Evolutionary conservation across 2,113 vertebrate species (phyloP), one percentile per base, ranked within the genome.

Genomic region (Dasypus novemcinctus): DNA sequence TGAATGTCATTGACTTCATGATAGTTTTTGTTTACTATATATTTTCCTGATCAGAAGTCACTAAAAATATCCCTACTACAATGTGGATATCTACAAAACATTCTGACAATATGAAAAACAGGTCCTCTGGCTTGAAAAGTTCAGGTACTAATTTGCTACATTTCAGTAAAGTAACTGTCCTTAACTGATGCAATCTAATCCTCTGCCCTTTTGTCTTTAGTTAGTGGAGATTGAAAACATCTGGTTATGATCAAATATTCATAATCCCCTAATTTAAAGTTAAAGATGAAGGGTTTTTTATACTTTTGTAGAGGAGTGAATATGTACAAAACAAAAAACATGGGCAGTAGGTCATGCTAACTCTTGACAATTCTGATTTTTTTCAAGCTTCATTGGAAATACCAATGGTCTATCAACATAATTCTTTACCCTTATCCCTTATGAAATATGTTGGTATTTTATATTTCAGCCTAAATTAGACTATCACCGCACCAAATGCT

Each of bases 151-250:
- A 81, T 92, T 90, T 93, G 78, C 0, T 79, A 10, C 13, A 33
- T 86, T n/a, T 89, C 78, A 90, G 17, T 64, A 43, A 93, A 83
- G 64, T 87, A 69, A 89, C 41, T 93, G 31, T 74, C 69, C 17
- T 89, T 89, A 89, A 80, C n/a, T 69, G 71, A 71, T 41, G 13
- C 23, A 83, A 61, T 90, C 25, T 76, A 95, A 81, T 89, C 38
- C 83, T 46, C 52, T 94, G 82, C 43, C 25, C 5, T 79, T 76
- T 92, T 95, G 31, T 91, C 49, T 95, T 27, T 69, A 75, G 41
- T 74, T 91, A 94, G n/a, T 86, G 8, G 64, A 93, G 76, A 90
- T 87, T 76, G n/a, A 89, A 75, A 89, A 83, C 88, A 97, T 95
- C 18, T 96, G 88, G 27, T 90, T 89, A 49, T 75, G 46, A 89